These are phyloP conservation scores for Coenonympha arcania DNA, from an alignment of 2,888 invertebrate genomes.

Conservation along the genomic window DNA sequence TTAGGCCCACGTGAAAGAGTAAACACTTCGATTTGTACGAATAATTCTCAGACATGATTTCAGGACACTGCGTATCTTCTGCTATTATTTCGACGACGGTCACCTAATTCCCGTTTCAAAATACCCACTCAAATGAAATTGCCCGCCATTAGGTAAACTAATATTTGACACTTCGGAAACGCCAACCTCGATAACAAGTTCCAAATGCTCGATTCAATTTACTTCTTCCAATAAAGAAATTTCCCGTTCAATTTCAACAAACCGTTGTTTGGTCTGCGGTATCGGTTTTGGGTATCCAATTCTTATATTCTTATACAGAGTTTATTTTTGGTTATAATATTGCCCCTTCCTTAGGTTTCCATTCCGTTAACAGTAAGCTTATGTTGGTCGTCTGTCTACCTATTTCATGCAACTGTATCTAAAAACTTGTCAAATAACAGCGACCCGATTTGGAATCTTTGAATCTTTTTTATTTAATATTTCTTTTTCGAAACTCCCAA, in stretches of 20 bases:
- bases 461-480: too few relatives aligned
- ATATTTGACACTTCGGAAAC: constrained; percentile 32
- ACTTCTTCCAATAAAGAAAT: constrained; percentile 20
- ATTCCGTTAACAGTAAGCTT: too few relatives aligned
- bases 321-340: neutral
- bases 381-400: too few relatives aligned
- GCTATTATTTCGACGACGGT: neutral
- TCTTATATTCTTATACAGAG: neutral
- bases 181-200: constrained; percentile 29
- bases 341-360: too few relatives aligned
- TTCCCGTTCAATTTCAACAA: constrained; percentile 25
- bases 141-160: constrained; percentile 30
- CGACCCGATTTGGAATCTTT: too few relatives aligned
- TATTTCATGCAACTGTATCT: too few relatives aligned
- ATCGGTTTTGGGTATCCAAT: constrained; percentile 5
- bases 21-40: too few relatives aligned
- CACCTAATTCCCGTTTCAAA: constrained; percentile 27
- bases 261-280: constrained; percentile 20
- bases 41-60: too few relatives aligned
- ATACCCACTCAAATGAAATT: constrained; percentile 31
- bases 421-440: too few relatives aligned
- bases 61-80: neutral
- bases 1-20: too few relatives aligned
- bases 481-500: too few relatives aligned
- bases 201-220: constrained; percentile 29